Base-by-base conservation (phyloP, 2,113 vertebrate genomes). In the Heptranchias perlo region DNA sequence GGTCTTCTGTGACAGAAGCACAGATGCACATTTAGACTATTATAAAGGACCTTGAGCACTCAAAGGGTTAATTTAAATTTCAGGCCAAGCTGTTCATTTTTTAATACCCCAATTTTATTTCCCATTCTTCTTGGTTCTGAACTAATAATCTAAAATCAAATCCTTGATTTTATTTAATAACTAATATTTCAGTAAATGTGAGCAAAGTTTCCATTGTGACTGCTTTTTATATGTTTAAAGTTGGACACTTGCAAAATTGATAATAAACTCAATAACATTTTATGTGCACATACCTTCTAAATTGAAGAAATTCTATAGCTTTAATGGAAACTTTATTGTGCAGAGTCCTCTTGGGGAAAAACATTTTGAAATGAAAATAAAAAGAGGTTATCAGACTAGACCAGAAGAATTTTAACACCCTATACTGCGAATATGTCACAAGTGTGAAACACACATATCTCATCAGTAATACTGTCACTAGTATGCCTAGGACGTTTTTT, bases 221-320 rank as follows among this genome's bases (percentile, higher is more conserved):
- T 93, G 58, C 89, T 93, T 62, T 62, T 93, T 93, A 93, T 93
- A 93, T 93, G 61, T 93, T 93, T 93, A n/a, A 93, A 93, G 94
- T 67, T 95, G 94, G 65, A 95, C 94, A 95, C 94, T 95, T 95
- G 52, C 94, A 95, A 67, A 95, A 95, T 95, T 95, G 94, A 95
- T 95, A 95, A 95, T 69, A 95, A 95, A 95, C 94, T 95, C 94
- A 95, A 95, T 95, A 95, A 95, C 64, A 69, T 69, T 95, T 67
- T 67, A 69, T 69, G 94, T 49, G 64, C 94, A 95, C 62, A 67
- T 95, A 49, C 94, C 94, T 95, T 69, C 47, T 49, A 95, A 95
- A 95, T 95, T 95, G 94, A 95, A 95, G 94, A 95, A 44, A 69
- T 95, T 49, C 94, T 95, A 69, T 67, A 95, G 44, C 64, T 95